Evolutionary conservation across 1,140 invertebrate genomes (phyloP), one percentile per base, ranked within the genome.

Genomic region (Maniola jurtina): DNA sequence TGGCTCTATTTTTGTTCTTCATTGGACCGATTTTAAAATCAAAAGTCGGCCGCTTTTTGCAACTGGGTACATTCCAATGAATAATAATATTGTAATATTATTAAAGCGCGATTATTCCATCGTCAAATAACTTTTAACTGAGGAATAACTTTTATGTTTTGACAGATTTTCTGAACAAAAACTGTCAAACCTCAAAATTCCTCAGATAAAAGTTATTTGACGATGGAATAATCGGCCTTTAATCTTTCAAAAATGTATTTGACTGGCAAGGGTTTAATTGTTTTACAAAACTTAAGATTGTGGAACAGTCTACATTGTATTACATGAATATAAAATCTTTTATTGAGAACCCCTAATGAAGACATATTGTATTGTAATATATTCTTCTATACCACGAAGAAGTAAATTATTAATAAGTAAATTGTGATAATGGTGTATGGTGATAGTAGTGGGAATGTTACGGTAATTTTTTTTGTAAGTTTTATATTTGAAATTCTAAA

Each of bases 351-450:
- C 38, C 1, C 25, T 45, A 5, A 11, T 11, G 11, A 6, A 45
- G 5, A 45, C 9, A 2, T 11, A 45, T 13, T 45, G 9, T 55
- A 50, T 5, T 9, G 1, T 34, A 11, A 34, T 34, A 11, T 7
- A 34, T 52, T 52, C 5, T 34, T 55, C 33, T 55, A 33, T 55
- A 48, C 47, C 52, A 55, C 33, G 25, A 55, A 16, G 34, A 34
- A 9, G 33, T 55, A 55, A 55, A 55, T 8, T 55, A 55, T 34
- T 25, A 66, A 76, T 45, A 25, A 25, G 25, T 25, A 25, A 25
- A 25, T 72, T 85, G 84, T 87, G 81, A 87, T 87, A 81, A 73
- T 67, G 79, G 79, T 83, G 75, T 76, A 73, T 67, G 82, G 82
- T 84, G 76, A 82, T 81, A 83, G 72, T 75, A 80, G 76, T 50